phyloP scores from a whole-genome alignment of 2,888 invertebrate species.

The Diabrotica balteata region DNA sequence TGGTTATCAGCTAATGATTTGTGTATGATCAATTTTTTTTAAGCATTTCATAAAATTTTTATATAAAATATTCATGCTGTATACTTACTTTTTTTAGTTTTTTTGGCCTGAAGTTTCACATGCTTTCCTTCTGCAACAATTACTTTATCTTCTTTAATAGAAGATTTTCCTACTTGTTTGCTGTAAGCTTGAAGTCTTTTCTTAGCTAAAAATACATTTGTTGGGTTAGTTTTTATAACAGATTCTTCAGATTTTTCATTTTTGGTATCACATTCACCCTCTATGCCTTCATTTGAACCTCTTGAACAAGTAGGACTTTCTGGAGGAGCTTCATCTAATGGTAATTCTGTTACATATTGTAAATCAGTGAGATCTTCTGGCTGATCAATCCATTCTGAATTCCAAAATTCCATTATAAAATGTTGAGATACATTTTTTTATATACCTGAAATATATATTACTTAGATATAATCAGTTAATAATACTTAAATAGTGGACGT shows the following conservation, averaged over 20 bases:
- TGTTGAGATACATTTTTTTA: too few species aligned
- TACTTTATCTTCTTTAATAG: slow-evolving; percentile 37
- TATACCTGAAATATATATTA: too few species aligned
- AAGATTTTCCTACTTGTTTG: slow-evolving; percentile 34
- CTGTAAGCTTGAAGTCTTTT: slow-evolving; percentile 55
- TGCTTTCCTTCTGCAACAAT: slow-evolving; percentile 25
- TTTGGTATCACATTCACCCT: slow-evolving; percentile 10
- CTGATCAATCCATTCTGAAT: slow-evolving; percentile 23
- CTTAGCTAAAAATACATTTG: slow-evolving; percentile 51
- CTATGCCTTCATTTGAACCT: slow-evolving; percentile 17
- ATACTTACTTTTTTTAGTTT: slow-evolving; percentile 39
- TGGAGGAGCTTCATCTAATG: slow-evolving; percentile 5
- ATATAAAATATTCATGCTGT: not conserved
- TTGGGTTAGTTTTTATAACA: slow-evolving; percentile 41
- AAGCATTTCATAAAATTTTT: not conserved
- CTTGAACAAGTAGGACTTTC: slow-evolving; percentile 23
- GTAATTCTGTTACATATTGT: too few species aligned
- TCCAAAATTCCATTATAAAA: slow-evolving; percentile 26
- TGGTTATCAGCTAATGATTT: not conserved
- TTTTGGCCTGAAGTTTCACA: slow-evolving; percentile 28
- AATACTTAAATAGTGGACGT: too few species aligned
- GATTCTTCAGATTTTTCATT: not conserved
- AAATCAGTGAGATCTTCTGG: not conserved
- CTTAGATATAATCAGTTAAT: too few species aligned
- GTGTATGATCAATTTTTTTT: not conserved